A percentile compares a stretch with the other conserved stretches of the same genome.
Evolutionary conservation across 2,888 invertebrate species (phyloP).

Genomic region (Entomobrya multifasciata): DNA sequence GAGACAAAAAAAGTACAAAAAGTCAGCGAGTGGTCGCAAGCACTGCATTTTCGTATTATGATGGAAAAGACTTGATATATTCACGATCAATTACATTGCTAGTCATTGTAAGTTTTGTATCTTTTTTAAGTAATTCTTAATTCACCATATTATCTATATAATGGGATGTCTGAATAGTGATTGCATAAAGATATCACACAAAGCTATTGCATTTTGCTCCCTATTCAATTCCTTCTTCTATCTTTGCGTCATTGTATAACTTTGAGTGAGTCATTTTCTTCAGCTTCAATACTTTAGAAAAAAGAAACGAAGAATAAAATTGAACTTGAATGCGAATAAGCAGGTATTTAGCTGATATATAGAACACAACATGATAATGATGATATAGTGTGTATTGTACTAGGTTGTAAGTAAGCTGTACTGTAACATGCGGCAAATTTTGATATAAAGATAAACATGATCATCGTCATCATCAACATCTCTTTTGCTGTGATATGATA

Average conservation of each 20-base stretch:
- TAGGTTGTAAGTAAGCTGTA: too few relatives aligned
- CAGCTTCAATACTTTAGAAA: slow-evolving; percentile 11
- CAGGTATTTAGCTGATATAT: not conserved
- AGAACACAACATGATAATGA: not conserved
- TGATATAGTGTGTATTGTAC: not conserved
- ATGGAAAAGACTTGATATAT: too few relatives aligned
- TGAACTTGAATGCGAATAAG: slow-evolving; percentile 19
- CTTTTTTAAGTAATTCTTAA: slow-evolving; percentile 52
- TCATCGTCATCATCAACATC: not conserved
- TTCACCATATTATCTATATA: slow-evolving; percentile 36
- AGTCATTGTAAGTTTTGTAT: too few relatives aligned
- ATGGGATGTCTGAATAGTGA: slow-evolving; percentile 46
- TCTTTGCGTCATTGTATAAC: not conserved
- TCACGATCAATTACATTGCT: too few relatives aligned
- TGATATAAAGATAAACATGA: not conserved
- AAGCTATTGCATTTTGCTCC: slow-evolving; percentile 36
- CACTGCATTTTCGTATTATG: too few relatives aligned
- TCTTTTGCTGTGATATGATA: not conserved
- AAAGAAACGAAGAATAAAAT: not conserved
- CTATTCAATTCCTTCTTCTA: not conserved
- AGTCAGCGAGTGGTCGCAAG: slow-evolving; percentile 63
- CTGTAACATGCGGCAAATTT: slow-evolving; percentile 10
- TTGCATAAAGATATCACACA: slow-evolving; percentile 58
- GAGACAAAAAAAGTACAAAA: slow-evolving; percentile 55
- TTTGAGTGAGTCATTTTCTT: not conserved